phyloP scores from a whole-genome alignment of 30 jellyfish, hydroid and myxozoan genomes.

The Sanderia malayensis region DNA sequence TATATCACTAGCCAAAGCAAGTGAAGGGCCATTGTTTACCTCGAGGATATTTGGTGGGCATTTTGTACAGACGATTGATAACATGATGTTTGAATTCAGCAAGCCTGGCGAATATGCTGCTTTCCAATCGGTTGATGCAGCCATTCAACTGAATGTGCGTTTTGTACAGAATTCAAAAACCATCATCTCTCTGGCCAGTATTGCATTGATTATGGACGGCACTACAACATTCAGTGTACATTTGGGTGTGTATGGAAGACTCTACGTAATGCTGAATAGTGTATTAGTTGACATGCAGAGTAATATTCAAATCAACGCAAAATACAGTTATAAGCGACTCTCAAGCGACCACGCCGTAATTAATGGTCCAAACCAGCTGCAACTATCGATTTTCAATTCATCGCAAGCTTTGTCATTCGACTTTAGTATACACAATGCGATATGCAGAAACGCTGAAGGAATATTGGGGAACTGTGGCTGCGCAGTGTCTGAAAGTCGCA shows the following conservation, averaged over 20 bases:
- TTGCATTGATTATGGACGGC: constrained; percentile 16
- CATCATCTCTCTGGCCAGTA: constrained; percentile 23
- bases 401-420: constrained; percentile 33
- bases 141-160: constrained; percentile 9
- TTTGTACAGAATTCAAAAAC: constrained; percentile 25
- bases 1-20: background rate
- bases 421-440: background rate
- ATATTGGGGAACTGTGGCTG: constrained; percentile 28
- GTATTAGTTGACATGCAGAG: constrained; percentile 14
- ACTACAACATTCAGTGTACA: constrained; percentile 10
- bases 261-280: constrained; percentile 2
- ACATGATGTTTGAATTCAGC: constrained; percentile 8
- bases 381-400: constrained; percentile 20
- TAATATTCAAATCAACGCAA: background rate
- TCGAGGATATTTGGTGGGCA: constrained; percentile 30
- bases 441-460: constrained; percentile 23
- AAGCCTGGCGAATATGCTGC: constrained; percentile 28
- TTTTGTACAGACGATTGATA: constrained; percentile 31
- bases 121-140: background rate
- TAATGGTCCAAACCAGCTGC: constrained; percentile 1
- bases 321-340: constrained; percentile 15
- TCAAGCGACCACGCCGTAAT: constrained; percentile 14
- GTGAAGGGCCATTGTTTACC: background rate
- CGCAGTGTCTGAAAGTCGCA: background rate
- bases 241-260: constrained; percentile 26